Evolutionary conservation across 2,113 vertebrate genomes (phyloP).

Genomic region (Indicator maculatus): DNA sequence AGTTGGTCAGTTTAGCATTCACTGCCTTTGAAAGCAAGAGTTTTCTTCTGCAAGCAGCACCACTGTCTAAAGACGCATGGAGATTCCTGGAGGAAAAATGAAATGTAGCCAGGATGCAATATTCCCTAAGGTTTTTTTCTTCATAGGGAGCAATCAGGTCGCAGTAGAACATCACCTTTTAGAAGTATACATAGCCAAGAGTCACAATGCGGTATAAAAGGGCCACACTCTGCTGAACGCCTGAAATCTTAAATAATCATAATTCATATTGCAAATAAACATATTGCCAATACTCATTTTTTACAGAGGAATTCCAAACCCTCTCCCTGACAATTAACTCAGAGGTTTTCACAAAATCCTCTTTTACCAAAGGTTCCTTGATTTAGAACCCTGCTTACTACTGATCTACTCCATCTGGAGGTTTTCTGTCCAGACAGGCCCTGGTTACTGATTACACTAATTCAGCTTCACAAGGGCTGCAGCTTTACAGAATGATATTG

Average conservation of each 20-base stretch:
- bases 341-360: background rate
- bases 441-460: background rate
- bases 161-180: background rate
- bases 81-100: background rate
- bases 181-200: background rate
- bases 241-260: background rate
- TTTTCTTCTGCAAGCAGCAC: background rate
- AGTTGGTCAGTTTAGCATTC: constrained; percentile 36
- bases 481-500: background rate
- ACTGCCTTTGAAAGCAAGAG: constrained; percentile 31
- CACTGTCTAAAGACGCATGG: background rate
- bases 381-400: background rate
- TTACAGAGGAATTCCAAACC: background rate
- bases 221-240: background rate
- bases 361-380: background rate
- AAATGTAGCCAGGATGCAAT: background rate
- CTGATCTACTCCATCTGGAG: background rate
- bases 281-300: rapidly evolving
- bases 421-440: background rate
- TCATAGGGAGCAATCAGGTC: background rate
- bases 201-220: background rate
- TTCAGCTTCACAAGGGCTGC: background rate
- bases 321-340: background rate
- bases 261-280: rapidly evolving
- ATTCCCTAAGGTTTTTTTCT: background rate